These are phyloP conservation scores for Aphelinus atriplicis DNA, from an alignment of 1,140 invertebrate genomes.

Conservation along the genomic window DNA sequence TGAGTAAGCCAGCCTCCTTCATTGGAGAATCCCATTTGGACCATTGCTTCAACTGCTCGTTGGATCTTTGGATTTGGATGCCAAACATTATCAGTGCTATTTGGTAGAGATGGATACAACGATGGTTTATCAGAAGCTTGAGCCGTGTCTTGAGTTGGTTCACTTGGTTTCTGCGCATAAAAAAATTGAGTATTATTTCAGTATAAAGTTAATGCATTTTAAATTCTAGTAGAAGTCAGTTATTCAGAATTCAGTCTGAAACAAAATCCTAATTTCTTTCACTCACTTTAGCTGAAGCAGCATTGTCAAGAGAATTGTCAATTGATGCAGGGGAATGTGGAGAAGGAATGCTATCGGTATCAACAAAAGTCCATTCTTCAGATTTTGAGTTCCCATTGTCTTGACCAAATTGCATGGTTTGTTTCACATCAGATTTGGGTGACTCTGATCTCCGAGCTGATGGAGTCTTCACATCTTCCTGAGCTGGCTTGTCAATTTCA, in stretches of 20 bases:
- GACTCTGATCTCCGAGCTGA: not conserved
- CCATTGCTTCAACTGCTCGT: slow-evolving; percentile 74
- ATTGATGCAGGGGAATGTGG: not conserved
- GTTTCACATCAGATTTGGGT: not conserved
- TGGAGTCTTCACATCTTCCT: not conserved
- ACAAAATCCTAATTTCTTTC: not conserved
- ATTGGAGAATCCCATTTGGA: slow-evolving; percentile 85
- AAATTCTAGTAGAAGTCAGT: not conserved
- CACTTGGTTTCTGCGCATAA: slow-evolving; percentile 33
- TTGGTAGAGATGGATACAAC: slow-evolving; percentile 50
- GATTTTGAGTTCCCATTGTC: not conserved
- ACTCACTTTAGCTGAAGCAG: too few relatives aligned
- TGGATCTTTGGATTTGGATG: slow-evolving; percentile 71
- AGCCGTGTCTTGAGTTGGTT: slow-evolving; percentile 18
- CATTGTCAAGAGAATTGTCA: too few relatives aligned
- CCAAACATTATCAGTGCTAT: slow-evolving; percentile 39
- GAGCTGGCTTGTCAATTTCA: not conserved
- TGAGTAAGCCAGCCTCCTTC: slow-evolving; percentile 73
- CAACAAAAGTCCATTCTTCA: slow-evolving; percentile 22
- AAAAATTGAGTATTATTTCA: slow-evolving; percentile 23
- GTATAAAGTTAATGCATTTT: slow-evolving; percentile 3
- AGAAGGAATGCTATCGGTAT: not conserved
- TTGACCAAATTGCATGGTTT: slow-evolving; percentile 37
- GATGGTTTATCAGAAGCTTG: slow-evolving; percentile 16
- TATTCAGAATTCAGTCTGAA: not conserved